These are phyloP conservation scores for Bombus superbus DNA, from an alignment of 1,140 invertebrate species.

Conservation along the genomic window DNA sequence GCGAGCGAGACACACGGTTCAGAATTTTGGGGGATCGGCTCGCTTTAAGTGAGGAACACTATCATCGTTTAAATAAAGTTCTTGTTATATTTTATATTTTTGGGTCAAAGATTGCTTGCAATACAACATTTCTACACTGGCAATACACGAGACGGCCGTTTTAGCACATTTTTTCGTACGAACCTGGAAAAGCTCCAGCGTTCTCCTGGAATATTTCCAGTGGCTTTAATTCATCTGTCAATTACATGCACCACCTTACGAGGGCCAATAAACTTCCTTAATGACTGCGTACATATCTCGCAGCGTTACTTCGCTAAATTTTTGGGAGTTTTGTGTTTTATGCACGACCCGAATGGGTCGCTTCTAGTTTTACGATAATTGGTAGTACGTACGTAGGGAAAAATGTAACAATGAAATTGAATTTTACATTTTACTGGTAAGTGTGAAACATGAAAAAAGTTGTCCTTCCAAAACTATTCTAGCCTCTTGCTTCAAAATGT, in stretches of 20 bases:
- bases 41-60: not conserved
- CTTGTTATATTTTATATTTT: not conserved
- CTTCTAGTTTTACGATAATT: not conserved
- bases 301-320: not conserved
- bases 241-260: conserved; percentile 8
- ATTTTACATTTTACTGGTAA: not conserved
- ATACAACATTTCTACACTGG: not conserved
- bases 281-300: not conserved
- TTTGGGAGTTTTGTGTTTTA: not conserved
- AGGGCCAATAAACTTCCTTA: conserved; percentile 1
- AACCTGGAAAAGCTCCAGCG: conserved; percentile 21
- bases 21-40: not conserved
- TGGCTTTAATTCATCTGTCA: conserved; percentile 34
- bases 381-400: not conserved
- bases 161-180: not conserved
- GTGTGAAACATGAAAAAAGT: not conserved
- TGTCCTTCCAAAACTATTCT: too few relatives aligned
- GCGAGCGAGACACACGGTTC: not conserved
- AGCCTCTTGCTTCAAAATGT: too few relatives aligned
- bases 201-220: conserved; percentile 22
- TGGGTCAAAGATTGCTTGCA: not conserved
- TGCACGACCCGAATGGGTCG: too few relatives aligned
- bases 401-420: not conserved
- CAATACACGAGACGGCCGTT: not conserved
- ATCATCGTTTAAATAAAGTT: not conserved